Base-by-base conservation (phyloP, 2,797 vertebrate genomes). In the Propithecus perrieri region DNA sequence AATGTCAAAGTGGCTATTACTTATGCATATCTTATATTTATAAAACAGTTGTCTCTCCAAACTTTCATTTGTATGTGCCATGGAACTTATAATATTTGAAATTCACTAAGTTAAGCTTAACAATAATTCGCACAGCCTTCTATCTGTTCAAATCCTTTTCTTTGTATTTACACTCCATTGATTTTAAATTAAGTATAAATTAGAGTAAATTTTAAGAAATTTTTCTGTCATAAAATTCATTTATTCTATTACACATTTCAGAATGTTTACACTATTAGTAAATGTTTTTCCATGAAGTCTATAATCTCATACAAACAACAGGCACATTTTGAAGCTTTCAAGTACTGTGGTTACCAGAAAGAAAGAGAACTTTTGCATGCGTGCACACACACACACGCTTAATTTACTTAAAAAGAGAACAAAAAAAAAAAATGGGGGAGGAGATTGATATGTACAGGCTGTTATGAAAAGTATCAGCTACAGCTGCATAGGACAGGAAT, bases 401-500 rank as follows among this genome's bases (percentile, higher is more conserved):
- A 90, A 76, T 79, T 96, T 92, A 81, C 75, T 85, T 96, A 69
- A 96, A 89, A 88, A 83, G 95, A 84, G 93, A 97, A 95, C 61
- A 96, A 89, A 35, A 33, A 65, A 33, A 65, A 92, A 94, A 90
- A 80, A 63, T 94, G 88, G 95, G 41, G 41, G 91, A 75, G 95
- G 78, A 96, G 92, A 94, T 96, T 98, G 97, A 4, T 98, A 96
- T 89, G 84, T 97, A 94, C 97, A 98, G 95, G 91, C 96, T 98
- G 98, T 97, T 97, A 90, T 85, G 95, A 97, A 98, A 98, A 98
- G 97, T 96, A 98, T 92, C 89, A 95, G 83, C 97, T 98, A 97
- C 98, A 98, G 98, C 98, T 98, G 98, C 95, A 33, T 0, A 0
- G 91, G 83, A 93, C 0, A 0, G 11, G 80, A 98, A 98, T 97